Conservation (phyloP, 2,797 vertebrate genomes). For the Masticophis lateralis region DNA sequence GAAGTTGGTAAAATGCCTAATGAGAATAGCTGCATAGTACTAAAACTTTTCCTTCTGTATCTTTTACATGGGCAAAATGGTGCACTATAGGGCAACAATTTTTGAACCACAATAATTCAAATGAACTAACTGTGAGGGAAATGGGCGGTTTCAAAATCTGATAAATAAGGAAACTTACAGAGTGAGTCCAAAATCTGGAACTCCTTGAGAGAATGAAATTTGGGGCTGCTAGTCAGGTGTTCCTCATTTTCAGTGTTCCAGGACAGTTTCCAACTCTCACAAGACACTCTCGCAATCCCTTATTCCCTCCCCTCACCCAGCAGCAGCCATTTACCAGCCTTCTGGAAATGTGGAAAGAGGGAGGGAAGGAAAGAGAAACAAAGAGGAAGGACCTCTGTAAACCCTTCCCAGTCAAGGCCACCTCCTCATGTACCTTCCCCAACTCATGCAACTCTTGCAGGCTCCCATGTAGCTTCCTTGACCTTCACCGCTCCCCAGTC, state of each 20-base stretch:
- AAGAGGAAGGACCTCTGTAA: background rate
- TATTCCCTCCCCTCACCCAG: background rate
- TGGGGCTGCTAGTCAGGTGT: background rate
- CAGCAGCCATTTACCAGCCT: background rate
- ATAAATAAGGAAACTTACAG: background rate
- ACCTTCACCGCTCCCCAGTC: background rate
- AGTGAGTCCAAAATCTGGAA: background rate
- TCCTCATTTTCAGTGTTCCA: background rate
- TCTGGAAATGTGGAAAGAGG: too few relatives aligned
- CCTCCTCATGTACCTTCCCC: background rate
- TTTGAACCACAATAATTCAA: background rate
- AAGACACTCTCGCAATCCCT: background rate
- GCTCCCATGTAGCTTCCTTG: background rate
- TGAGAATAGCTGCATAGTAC: background rate
- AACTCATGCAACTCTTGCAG: background rate
- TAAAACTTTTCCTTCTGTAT: background rate
- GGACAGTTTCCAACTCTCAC: background rate
- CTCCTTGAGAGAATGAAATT: background rate
- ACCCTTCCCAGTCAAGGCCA: background rate
- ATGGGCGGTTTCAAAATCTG: background rate
- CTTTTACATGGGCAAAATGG: background rate
- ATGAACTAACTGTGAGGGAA: background rate
- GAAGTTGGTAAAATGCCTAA: background rate
- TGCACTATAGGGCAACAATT: background rate
- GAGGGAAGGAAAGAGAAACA: background rate